Conservation (phyloP, 2,113 vertebrate genomes). For the Pelecanus crispus region DNA sequence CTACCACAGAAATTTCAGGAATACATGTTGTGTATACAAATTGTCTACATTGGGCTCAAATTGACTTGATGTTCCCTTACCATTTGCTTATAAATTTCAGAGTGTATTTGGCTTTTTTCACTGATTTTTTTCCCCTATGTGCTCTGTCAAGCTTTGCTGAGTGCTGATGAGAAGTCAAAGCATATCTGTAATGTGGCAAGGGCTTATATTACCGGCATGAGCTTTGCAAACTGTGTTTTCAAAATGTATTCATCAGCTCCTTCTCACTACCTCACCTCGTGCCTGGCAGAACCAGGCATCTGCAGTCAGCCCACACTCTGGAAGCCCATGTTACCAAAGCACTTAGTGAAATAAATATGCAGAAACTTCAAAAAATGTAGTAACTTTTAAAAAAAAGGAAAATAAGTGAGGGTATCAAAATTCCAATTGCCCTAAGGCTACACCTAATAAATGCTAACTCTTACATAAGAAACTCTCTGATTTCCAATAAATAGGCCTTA, state of each 20-base stretch:
- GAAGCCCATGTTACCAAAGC: not conserved
- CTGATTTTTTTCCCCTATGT: fast-evolving
- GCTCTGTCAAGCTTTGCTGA: not conserved
- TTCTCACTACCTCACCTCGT: not conserved
- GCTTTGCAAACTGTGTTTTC: not conserved
- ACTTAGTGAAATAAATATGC: not conserved
- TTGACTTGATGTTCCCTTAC: not conserved
- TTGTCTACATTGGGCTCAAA: not conserved
- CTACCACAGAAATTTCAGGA: not conserved
- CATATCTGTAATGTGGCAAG: not conserved
- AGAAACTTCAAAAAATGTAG: not conserved
- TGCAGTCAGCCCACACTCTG: not conserved
- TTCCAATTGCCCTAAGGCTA: not conserved
- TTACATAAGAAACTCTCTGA: not conserved
- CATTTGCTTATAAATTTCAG: not conserved
- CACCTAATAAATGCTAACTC: not conserved
- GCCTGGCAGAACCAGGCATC: not conserved
- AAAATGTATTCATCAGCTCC: not conserved
- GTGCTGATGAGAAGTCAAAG: not conserved
- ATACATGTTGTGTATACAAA: not conserved
- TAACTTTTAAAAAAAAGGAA: not conserved
- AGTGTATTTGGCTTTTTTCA: not conserved
- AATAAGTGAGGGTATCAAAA: not conserved
- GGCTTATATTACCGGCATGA: not conserved
- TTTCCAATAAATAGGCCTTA: not conserved